Conservation (phyloP, 2,888 invertebrate species). For the Erebia aethiops region DNA sequence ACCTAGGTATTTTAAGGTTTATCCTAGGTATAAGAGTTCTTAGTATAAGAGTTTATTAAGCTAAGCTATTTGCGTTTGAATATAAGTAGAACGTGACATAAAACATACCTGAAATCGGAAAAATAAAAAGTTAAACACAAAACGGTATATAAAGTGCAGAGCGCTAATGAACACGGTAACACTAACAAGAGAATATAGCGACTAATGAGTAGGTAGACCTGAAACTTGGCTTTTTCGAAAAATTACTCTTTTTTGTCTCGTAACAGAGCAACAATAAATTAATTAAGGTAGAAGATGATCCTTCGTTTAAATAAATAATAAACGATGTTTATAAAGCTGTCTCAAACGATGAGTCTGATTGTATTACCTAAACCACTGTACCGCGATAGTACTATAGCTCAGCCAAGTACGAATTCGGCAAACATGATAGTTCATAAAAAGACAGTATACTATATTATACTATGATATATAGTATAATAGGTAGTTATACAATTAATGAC, state of each 20-base stretch:
- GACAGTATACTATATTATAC: no score
- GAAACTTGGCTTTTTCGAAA: not conserved
- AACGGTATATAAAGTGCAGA: slow-evolving; percentile 28
- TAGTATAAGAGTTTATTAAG: no score
- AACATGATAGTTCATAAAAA: no score
- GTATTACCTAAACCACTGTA: no score
- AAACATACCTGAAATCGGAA: not conserved
- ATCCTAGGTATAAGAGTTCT: no score
- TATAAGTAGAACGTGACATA: not conserved
- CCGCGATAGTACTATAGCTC: no score
- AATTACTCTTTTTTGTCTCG: not conserved
- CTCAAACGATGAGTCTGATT: no score
- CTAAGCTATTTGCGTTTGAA: not conserved
- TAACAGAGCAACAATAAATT: not conserved
- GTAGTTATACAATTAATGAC: no score
- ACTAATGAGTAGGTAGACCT: slow-evolving; percentile 59
- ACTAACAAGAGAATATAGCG: slow-evolving; percentile 46
- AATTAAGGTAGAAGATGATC: not conserved
- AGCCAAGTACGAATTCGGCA: no score
- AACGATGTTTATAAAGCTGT: no score
- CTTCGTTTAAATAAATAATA: not conserved
- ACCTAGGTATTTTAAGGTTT: no score
- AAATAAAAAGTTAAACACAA: slow-evolving; percentile 18
- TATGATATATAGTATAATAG: no score
- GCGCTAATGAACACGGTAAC: slow-evolving; percentile 63